phyloP scores from a whole-genome alignment of 2,888 invertebrate genomes.

The Idaea biselata region DNA sequence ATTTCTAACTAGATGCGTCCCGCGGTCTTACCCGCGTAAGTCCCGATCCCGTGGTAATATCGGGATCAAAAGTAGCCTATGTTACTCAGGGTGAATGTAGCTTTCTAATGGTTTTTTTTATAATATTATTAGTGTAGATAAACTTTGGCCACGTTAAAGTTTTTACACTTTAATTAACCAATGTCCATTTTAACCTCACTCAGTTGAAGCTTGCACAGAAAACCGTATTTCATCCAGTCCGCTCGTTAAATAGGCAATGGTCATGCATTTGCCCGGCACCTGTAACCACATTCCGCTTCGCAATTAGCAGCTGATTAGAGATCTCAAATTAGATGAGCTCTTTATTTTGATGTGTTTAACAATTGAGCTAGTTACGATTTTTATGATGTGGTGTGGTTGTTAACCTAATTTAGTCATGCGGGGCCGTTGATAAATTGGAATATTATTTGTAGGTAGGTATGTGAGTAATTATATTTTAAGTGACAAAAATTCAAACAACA shows the following conservation, averaged over 20 bases:
- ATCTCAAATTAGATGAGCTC: conserved; percentile 8
- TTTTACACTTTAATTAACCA: neutral
- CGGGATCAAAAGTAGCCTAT: no score
- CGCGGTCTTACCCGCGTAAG: no score
- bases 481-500: no score
- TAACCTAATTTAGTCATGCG: neutral
- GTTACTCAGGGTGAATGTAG: no score
- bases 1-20: no score
- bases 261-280: conserved; percentile 5
- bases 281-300: conserved; percentile 14
- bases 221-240: conserved; percentile 1
- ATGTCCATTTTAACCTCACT: neutral
- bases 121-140: no score
- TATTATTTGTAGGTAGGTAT: no score
- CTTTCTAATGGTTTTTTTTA: no score
- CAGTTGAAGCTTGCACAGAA: neutral
- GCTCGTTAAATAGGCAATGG: conserved; percentile 3
- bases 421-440: no score
- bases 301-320: conserved; percentile 25
- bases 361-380: neutral
- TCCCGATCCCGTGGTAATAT: no score
- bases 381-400: neutral
- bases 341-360: conserved; percentile 4
- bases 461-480: no score
- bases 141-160: neutral